phyloP scores from a whole-genome alignment of 2,113 vertebrate genomes.

The Mohoua ochrocephala region DNA sequence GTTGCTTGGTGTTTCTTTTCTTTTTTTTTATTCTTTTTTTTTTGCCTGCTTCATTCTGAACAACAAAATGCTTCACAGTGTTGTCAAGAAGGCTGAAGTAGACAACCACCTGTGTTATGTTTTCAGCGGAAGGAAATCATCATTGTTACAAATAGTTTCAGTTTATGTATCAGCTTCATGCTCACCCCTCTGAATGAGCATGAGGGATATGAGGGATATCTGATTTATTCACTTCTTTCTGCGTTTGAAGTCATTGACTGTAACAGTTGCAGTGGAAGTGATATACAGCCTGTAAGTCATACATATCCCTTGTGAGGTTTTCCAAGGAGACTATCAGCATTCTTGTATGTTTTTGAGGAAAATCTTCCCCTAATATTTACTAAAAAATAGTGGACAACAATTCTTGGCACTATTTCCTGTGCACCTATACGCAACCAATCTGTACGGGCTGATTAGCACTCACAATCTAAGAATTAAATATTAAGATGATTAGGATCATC shows the following conservation, averaged over 20 bases:
- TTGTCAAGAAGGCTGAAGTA: not conserved
- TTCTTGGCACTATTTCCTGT: conserved; percentile 15
- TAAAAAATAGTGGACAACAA: not conserved
- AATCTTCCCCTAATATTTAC: conserved; percentile 1
- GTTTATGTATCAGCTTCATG: not conserved
- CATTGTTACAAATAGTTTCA: not conserved
- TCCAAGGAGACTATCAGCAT: not conserved
- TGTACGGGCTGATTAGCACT: conserved; percentile 20
- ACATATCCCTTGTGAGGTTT: conserved; percentile 23
- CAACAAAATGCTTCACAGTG: not conserved
- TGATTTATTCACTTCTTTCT: conserved; percentile 15
- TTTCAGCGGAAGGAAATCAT: not conserved
- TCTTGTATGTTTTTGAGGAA: not conserved
- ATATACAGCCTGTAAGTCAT: not conserved
- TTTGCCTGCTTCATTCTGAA: not conserved
- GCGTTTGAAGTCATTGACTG: conserved; percentile 21
- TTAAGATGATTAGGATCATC: conserved; percentile 33
- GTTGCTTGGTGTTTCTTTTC: not conserved
- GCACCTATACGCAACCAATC: conserved; percentile 29
- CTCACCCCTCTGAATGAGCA: conserved; percentile 4
- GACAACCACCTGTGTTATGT: not conserved
- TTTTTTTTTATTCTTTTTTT: not conserved
- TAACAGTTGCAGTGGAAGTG: conserved; percentile 2
- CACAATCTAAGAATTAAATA: conserved; percentile 35
- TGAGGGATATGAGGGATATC: too few relatives aligned